Evolutionary conservation across 2,113 vertebrate genomes (phyloP).

Genomic region (Brienomyrus longianalis): DNA sequence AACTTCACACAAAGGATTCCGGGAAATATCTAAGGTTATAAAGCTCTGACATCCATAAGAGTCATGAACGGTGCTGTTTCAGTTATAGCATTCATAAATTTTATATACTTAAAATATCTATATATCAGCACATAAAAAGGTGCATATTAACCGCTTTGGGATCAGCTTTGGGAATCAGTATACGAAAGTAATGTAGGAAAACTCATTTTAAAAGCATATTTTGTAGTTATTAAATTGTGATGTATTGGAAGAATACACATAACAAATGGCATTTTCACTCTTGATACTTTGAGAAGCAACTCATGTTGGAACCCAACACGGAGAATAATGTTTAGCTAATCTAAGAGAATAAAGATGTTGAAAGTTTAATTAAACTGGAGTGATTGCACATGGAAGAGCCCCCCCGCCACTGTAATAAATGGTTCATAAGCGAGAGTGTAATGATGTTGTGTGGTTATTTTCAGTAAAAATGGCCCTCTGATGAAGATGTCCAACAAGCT

Average conservation of each 20-base stretch:
- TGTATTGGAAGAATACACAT: neutral
- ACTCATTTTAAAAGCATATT: neutral
- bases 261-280: neutral
- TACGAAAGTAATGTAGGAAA: neutral
- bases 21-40: neutral
- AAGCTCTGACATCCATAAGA: neutral
- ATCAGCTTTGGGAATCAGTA: neutral
- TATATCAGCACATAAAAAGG: neutral
- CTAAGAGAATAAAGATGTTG: constrained; percentile 20
- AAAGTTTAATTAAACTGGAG: constrained; percentile 33
- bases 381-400: constrained; percentile 32
- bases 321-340: constrained; percentile 30
- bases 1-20: neutral
- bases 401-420: constrained; percentile 29
- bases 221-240: neutral
- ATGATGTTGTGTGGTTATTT: constrained; percentile 35
- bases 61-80: neutral
- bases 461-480: constrained; percentile 20
- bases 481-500: constrained; percentile 36
- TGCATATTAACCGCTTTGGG: neutral
- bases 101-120: neutral
- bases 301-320: neutral
- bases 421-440: constrained; percentile 28
- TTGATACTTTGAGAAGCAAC: neutral
- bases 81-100: neutral